Conservation (phyloP, 2,888 invertebrate genomes). For the Brenthis daphne region DNA sequence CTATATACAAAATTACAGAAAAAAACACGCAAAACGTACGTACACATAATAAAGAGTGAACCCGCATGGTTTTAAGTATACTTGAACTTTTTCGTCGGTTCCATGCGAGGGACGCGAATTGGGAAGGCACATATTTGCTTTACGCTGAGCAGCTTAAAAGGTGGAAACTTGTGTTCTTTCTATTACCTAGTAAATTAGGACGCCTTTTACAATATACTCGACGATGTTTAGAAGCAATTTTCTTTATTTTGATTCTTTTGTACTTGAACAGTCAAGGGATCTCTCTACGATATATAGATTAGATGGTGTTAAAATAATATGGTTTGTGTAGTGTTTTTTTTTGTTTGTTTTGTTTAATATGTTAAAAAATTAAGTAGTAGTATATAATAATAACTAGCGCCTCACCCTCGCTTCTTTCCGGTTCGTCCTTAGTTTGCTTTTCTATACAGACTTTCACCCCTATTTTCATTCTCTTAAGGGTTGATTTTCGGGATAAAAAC, state of each 20-base stretch:
- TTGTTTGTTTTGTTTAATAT: too few relatives aligned
- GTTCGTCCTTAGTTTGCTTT: too few relatives aligned
- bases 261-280: slow-evolving; percentile 27
- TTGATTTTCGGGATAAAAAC: too few relatives aligned
- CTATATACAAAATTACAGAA: not conserved
- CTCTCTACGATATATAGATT: slow-evolving; percentile 1
- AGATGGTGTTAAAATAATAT: slow-evolving; percentile 3
- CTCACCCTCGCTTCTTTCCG: too few relatives aligned
- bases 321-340: too few relatives aligned
- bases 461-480: too few relatives aligned
- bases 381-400: too few relatives aligned
- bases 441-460: too few relatives aligned
- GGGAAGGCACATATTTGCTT: slow-evolving; percentile 41
- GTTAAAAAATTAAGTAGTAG: too few relatives aligned
- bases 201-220: slow-evolving; percentile 35
- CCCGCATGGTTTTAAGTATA: slow-evolving; percentile 20
- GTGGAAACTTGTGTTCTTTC: slow-evolving; percentile 40
- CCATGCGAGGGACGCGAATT: slow-evolving; percentile 33
- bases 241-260: slow-evolving; percentile 33
- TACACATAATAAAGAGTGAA: slow-evolving; percentile 13
- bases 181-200: slow-evolving; percentile 40
- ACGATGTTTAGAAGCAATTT: slow-evolving; percentile 33
- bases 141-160: slow-evolving; percentile 37
- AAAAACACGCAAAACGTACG: not conserved
- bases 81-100: slow-evolving; percentile 26